Evolutionary conservation across 1,140 invertebrate species (phyloP), one percentile per base, ranked within the genome.

Genomic region (Camponotus pennsylvanicus): DNA sequence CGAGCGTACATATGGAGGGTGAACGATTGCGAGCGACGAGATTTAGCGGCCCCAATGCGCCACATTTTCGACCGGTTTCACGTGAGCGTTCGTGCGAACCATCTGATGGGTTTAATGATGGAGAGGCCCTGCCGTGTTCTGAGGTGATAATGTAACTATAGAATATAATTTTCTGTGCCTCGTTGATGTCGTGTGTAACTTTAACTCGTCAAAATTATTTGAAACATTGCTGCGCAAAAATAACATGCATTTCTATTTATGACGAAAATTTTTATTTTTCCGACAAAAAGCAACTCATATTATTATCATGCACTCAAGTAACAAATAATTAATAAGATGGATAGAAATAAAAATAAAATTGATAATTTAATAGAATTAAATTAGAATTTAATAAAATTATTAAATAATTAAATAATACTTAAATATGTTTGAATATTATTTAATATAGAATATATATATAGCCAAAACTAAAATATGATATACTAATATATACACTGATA

Each of bases 31-130:
- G 57, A 69, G 69, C 57, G 55, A 75, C 55, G 73, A 83, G 55
- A 83, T 83, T 83, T 83, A 83, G 55, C 79, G 27, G 55, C 69
- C 69, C 69, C 79, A 82, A 79, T 55, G 55, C 55, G 67, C 27
- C 69, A 40, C 55, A 61, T 83, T 83, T 69, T 83, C 55, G 69
- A 61, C 69, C 42, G 79, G 69, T 57, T 83, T 83, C 69, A 83
- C 79, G 69, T 69, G 55, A 75, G 79, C 79, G 69, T 83, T 83
- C 69, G 79, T 80, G 76, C 40, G 49, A 85, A 27, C 80, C 84
- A 40, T 85, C 55, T 85, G 77, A 85, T 59, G 61, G 64, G 37
- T 80, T 85, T 85, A 85, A 85, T 69, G 61, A 79, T 80, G 64
- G 49, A 67, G 59, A 21, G 52, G 63, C 55, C 27, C 18, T 21